Evolutionary conservation across 37 sponge, comb jelly and placozoan genomes (phyloP), one percentile per base, ranked within the genome.

Genomic region (Corticium candelabrum): DNA sequence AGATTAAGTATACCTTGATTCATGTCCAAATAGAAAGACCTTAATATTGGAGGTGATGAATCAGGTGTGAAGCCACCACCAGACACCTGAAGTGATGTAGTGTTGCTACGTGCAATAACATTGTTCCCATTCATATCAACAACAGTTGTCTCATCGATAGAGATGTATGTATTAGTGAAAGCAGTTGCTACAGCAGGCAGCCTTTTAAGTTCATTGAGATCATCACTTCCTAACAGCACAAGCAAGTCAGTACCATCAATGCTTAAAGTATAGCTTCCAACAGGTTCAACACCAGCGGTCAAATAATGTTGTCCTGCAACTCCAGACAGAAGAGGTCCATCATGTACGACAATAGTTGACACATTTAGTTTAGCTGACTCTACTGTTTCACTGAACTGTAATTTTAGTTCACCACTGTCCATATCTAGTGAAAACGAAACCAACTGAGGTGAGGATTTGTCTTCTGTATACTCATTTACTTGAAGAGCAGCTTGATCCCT

Each of bases 131-230:
- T 82, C 89, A 90, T 90, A 40, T 90, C 94, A 1, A 75, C 0
- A 43, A 94, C 85, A 1, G 86, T 74, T 32, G 31, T 35, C n/a
- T 67, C 33, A 33, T 87, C 79, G 68, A 94, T 83, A 29, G 84
- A 81, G 35, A 94, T 79, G 77, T 50, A 94, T 7, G 91, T 88
- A 69, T 83, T 81, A 62, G 80, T 77, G 0, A 41, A 29, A 1
- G 78, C 37, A 0, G 85, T 86, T 1, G 78, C 92, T 27, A 94
- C 77, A 3, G 33, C 56, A 56, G 72, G 41, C 3, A 94, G 76
- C 35, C 87, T 77, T 62, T 94, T 94, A 40, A 94, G 78, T 41
- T 88, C 89, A 84, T 94, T 81, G 0, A 94, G 72, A 68, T 94
- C 91, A 50, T 15, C 7, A 3, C 56, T 40, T 1, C 91, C 94